These are phyloP conservation scores for Synodontis membranacea DNA, from an alignment of 2,113 vertebrate genomes.

Conservation along the genomic window DNA sequence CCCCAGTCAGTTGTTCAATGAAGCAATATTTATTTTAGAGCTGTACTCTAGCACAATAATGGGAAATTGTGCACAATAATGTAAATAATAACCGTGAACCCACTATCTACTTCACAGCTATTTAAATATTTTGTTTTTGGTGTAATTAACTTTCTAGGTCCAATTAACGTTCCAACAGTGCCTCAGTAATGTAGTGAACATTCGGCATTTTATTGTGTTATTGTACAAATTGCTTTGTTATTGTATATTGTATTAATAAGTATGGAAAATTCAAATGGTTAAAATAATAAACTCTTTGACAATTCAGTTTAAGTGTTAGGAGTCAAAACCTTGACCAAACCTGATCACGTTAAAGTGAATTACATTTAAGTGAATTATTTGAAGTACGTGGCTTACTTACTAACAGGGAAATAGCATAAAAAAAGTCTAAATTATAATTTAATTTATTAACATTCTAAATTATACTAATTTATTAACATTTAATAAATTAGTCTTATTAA, in stretches of 20 bases:
- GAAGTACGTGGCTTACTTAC: background rate
- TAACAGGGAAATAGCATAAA: background rate
- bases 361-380: background rate
- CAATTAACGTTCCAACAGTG: background rate
- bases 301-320: background rate
- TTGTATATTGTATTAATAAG: background rate
- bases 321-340: background rate
- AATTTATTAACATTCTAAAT: no score
- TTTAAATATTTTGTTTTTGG: background rate
- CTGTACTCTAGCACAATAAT: background rate
- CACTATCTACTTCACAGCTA: background rate
- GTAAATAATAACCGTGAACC: background rate
- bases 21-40: background rate
- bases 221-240: no score
- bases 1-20: no score
- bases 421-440: background rate
- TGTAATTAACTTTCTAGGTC: background rate
- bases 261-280: background rate
- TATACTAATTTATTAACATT: background rate
- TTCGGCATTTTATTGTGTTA: background rate
- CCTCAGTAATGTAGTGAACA: background rate
- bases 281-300: background rate
- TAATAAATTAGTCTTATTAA: background rate
- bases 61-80: background rate
- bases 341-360: background rate